These are phyloP conservation scores for Mustela nigripes DNA, from an alignment of 2,113 vertebrate genomes.

Conservation along the genomic window DNA sequence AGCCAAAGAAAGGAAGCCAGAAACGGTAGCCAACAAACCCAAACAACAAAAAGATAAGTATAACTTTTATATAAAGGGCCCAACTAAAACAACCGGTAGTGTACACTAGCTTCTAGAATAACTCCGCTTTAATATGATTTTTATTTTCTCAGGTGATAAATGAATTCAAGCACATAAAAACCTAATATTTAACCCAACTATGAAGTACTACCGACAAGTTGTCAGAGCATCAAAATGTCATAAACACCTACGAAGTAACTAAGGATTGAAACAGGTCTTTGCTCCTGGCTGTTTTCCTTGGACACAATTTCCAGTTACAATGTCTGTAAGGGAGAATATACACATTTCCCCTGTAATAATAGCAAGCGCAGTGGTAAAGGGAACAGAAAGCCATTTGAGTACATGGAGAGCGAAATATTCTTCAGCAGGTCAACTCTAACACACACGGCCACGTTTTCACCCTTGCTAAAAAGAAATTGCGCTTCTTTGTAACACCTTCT, in stretches of 20 bases:
- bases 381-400: constrained; percentile 70
- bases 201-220: constrained; percentile 73
- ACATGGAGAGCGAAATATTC: constrained; percentile 58
- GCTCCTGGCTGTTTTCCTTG: constrained; percentile 77
- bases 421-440: constrained; percentile 80
- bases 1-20: constrained; percentile 84
- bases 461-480: constrained; percentile 87
- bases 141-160: constrained; percentile 72
- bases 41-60: constrained; percentile 78
- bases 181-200: constrained; percentile 77
- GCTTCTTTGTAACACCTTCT: constrained; percentile 87
- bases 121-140: constrained; percentile 69
- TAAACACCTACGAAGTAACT: constrained; percentile 77
- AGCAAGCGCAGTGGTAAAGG: constrained; percentile 70
- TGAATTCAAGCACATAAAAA: constrained; percentile 74
- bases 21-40: constrained; percentile 76
- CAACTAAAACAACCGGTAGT: constrained; percentile 72
- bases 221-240: constrained; percentile 75
- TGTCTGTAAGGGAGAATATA: constrained; percentile 78
- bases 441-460: constrained; percentile 74
- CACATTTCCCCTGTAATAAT: constrained; percentile 68
- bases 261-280: constrained; percentile 78
- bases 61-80: constrained; percentile 79
- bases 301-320: constrained; percentile 67
- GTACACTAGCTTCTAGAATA: constrained; percentile 76